Evolutionary conservation across 2,113 vertebrate species (phyloP).

Genomic region (Ciconia boyciana): DNA sequence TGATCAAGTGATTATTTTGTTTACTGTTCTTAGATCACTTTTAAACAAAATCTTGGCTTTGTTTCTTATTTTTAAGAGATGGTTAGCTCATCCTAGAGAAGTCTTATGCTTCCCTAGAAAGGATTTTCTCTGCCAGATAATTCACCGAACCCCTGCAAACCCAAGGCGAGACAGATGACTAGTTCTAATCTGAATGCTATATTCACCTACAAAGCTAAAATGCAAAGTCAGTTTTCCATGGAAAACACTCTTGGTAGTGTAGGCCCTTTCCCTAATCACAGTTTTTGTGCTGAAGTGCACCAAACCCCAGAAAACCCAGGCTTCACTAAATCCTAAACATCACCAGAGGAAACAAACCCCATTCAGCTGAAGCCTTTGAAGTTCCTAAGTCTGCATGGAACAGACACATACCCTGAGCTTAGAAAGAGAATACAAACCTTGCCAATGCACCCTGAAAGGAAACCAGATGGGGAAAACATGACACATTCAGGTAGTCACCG

Average conservation of each 20-base stretch:
- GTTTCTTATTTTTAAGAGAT: background rate
- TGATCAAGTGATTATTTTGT: constrained; percentile 14
- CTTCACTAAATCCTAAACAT: background rate
- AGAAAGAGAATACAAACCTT: background rate
- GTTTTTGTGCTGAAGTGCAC: background rate
- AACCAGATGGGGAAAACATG: background rate
- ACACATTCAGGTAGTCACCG: background rate
- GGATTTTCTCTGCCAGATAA: background rate
- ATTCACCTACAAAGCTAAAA: background rate
- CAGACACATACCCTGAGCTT: background rate
- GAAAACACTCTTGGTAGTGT: background rate
- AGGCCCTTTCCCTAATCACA: background rate
- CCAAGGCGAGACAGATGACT: background rate
- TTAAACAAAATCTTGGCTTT: constrained; percentile 22
- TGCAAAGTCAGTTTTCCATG: background rate
- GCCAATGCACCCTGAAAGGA: background rate
- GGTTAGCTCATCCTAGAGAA: background rate
- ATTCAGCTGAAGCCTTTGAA: background rate
- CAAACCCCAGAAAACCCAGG: background rate
- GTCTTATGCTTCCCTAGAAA: background rate
- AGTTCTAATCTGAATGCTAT: background rate
- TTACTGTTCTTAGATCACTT: constrained; percentile 2
- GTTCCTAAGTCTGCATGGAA: rapidly evolving
- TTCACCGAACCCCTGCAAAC: background rate
- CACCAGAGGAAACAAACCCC: background rate